Base-by-base conservation (phyloP, 2,888 invertebrate genomes). In the Eupeodes latifasciatus region DNA sequence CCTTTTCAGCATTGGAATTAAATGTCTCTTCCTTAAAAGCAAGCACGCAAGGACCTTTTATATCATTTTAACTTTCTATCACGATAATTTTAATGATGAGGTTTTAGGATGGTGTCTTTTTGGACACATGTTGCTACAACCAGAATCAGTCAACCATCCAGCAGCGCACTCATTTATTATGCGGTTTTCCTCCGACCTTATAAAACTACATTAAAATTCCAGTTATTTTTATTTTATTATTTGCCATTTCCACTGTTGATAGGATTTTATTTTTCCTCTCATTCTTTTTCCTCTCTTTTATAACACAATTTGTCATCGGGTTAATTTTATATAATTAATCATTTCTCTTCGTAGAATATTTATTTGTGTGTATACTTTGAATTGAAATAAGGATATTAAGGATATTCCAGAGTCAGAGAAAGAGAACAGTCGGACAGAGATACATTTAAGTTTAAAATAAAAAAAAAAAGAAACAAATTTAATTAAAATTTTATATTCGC, bases 291-390 rank as follows among this genome's bases (percentile, higher is more conserved):
- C 40, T 40, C 40, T 40, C 40, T 34, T 57, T 59, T n/a, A 75
- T 62, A 80, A 62, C 75, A 44, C 69, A 76, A 85, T 78, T 85
- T 85, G 81, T 78, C 81, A 85, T 72, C 55, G 67, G 77, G 72
- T 81, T 81, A 81, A 78, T 78, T 81, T 72, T 55, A 72, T 81
- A 47, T 62, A 77, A 85, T 85, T 85, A 78, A 78, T 85, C 81
- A 85, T 66, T 66, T 51, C 77, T 55, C 11, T 69, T 36, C n/a
- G 16, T 51, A 69, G 36, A 53, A 12, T 69, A 40, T 40, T 40
- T 47, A 11, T 14, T 4, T 64, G 10, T 40, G 12, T 64, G 14
- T 66, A 27, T 6, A 2, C 27, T 40, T 47, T n/a, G 9, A 19
- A 14, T 59, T 14, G 12, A 34, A 57, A 11, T 11, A 12, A 10